Percentiles rank a stretch among this genome's conserved stretches.
Evolutionary conservation across 2,797 vertebrate genomes (phyloP).

Genomic region (Falco naumanni): DNA sequence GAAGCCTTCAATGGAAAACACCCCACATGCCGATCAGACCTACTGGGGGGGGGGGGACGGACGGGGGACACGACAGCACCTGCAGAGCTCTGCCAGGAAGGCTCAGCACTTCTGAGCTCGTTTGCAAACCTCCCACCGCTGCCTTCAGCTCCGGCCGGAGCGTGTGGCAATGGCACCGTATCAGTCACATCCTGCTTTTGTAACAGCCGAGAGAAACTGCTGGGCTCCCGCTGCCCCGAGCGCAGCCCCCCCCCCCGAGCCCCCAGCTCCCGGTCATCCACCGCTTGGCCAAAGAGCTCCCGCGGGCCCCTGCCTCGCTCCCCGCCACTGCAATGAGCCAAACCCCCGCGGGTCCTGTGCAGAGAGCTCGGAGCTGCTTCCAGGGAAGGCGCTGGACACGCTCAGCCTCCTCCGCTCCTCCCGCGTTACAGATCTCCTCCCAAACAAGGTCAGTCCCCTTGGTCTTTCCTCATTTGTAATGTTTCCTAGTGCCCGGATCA

Average conservation of each 20-base stretch:
- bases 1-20: neutral
- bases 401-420: rapidly evolving
- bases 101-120: rapidly evolving
- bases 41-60: neutral
- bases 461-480: neutral
- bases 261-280: neutral
- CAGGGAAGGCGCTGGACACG: neutral
- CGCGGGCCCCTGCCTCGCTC: rapidly evolving
- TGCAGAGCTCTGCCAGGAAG: neutral
- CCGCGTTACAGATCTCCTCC: neutral
- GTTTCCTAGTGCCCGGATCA: neutral
- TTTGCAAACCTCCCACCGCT: neutral
- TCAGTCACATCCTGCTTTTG: neutral
- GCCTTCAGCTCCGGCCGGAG: neutral
- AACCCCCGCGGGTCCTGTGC: rapidly evolving
- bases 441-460: neutral
- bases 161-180: rapidly evolving
- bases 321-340: neutral
- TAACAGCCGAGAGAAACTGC: rapidly evolving
- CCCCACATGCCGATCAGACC: neutral
- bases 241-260: neutral
- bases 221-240: rapidly evolving
- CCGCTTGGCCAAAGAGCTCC: neutral
- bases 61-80: neutral
- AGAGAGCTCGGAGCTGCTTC: neutral